Base-by-base conservation (phyloP, 2,113 vertebrate species). In the Seriola aureovittata region DNA sequence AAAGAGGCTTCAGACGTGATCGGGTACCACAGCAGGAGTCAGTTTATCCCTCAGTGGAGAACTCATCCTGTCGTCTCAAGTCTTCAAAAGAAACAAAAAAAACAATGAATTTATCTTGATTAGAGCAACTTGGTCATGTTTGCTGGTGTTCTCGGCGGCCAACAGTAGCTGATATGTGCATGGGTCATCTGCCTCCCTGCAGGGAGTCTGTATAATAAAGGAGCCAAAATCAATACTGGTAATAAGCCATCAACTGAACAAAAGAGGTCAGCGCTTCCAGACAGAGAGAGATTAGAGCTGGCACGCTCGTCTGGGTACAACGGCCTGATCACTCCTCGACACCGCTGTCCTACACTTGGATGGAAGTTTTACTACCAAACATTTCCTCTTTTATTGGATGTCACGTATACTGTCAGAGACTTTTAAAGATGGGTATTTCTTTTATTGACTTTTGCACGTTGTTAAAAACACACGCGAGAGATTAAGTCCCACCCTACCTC, bases 231-330 rank as follows among this genome's bases (percentile, higher is more conserved):
- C 93, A 91, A 94, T 94, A 88, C 58, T 75, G 85, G 70, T 88
- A 86, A 93, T 93, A 85, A 92, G 86, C 89, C 85, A 75, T 88
- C 89, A 90, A 76, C 8, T 71, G 88, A 84, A 82, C 85, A 92
- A 93, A 93, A 75, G 91, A 93, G 93, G 93, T 93, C 93, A 93
- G 71, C 13, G 87, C 83, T 78, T 85, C 90, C 85, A 92, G 92
- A 93, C 89, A 84, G 78, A 60, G 54, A 63, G 85, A 68, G 90
- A 90, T 90, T 83, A 91, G 81, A 82, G 75, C 68, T 67, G 80
- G 78, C 84, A 19, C 52, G 79, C 59, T 78, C 4, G 65, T 87
- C 85, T 88, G 85, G 71, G 44, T 44, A 40, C 68, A 60, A 54
- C 16, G 29, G 32, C 48, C 54, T 55, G 69, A 50, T 34, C 3